Conservation (phyloP, 1,140 invertebrate species). For the Eupeodes corollae region DNA sequence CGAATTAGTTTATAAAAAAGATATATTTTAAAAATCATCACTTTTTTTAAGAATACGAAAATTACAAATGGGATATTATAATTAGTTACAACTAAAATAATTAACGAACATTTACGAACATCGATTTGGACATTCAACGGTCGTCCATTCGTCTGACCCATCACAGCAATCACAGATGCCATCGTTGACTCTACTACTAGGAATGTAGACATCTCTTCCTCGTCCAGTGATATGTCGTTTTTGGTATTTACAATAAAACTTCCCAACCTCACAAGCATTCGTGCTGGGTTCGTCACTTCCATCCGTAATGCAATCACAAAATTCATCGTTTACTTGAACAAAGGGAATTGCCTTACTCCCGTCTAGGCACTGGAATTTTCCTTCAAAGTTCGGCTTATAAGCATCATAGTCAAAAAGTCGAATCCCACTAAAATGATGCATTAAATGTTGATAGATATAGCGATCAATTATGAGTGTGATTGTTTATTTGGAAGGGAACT, state of each 20-base stretch:
- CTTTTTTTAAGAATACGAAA: too few species aligned
- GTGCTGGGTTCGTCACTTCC: conserved; percentile 87
- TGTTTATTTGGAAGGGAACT: neutral
- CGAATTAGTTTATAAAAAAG: neutral
- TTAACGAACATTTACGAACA: conserved; percentile 27
- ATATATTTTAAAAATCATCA: too few species aligned
- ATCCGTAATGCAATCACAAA: conserved; percentile 77
- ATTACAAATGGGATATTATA: too few species aligned
- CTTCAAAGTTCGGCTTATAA: conserved; percentile 30
- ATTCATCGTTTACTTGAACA: conserved; percentile 81
- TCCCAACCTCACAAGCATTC: conserved; percentile 69
- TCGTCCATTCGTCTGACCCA: conserved; percentile 58
- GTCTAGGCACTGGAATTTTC: conserved; percentile 31
- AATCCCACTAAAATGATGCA: conserved; percentile 18
- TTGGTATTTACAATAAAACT: conserved; percentile 55
- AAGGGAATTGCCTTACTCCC: conserved; percentile 25
- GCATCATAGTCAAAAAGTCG: conserved; percentile 33
- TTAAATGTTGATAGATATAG: neutral
- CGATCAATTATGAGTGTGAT: neutral
- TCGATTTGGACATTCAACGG: conserved; percentile 18
- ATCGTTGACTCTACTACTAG: conserved; percentile 73
- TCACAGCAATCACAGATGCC: conserved; percentile 88
- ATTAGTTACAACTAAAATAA: too few species aligned
- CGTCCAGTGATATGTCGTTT: conserved; percentile 35
- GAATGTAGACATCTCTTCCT: conserved; percentile 31